These are phyloP conservation scores for Heliconius melpomene DNA, from an alignment of 1,140 invertebrate species.

Conservation along the genomic window DNA sequence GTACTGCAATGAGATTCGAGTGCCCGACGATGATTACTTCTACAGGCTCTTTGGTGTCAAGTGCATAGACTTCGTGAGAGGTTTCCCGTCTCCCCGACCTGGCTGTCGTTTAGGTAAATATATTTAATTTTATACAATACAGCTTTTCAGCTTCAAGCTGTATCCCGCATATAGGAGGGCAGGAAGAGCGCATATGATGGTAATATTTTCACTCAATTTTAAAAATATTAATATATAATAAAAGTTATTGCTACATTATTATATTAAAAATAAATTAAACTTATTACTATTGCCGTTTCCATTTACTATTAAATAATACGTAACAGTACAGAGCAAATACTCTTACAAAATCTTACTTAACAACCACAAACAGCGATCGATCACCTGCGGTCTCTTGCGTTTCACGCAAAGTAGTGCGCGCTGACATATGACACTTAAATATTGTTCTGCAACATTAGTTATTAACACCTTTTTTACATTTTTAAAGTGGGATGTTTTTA, in stretches of 20 bases:
- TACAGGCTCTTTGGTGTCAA: slow-evolving; percentile 91
- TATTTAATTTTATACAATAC: neutral
- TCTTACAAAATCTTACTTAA: slow-evolving; percentile 39
- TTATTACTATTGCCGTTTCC: too few species aligned
- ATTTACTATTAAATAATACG: neutral
- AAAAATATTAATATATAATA: too few species aligned
- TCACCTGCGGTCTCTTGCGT: slow-evolving; percentile 44
- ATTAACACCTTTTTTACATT: slow-evolving; percentile 20
- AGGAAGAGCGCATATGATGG: too few species aligned
- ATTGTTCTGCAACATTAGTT: slow-evolving; percentile 36
- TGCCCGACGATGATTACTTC: slow-evolving; percentile 96
- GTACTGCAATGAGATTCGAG: slow-evolving; percentile 94
- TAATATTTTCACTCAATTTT: too few species aligned
- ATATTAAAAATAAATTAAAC: too few species aligned
- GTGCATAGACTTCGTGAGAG: slow-evolving; percentile 94
- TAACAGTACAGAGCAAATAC: neutral
- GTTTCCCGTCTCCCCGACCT: slow-evolving; percentile 90
- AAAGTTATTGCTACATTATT: too few species aligned
- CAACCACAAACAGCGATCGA: slow-evolving; percentile 40
- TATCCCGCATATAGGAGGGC: too few species aligned
- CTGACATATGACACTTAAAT: slow-evolving; percentile 41
- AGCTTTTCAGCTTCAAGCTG: too few species aligned
- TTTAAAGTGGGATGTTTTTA: too few species aligned
- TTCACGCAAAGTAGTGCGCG: slow-evolving; percentile 35
- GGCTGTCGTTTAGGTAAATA: slow-evolving; percentile 89